These are phyloP conservation scores for Thryonomys swinderianus DNA, from an alignment of 2,113 vertebrate genomes.

Conservation along the genomic window DNA sequence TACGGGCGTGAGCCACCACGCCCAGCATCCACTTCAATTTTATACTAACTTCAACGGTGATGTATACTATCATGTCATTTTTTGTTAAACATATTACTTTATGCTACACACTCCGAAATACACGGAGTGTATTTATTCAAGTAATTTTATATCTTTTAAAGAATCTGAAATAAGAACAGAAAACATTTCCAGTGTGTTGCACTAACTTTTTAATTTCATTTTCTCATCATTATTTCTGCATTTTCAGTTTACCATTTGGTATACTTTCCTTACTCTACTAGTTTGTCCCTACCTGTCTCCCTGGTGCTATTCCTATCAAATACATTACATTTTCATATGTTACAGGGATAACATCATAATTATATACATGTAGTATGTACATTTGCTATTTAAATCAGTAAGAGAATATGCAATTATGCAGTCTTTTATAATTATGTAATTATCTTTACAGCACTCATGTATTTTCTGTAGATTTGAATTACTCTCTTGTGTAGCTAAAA, in stretches of 20 bases:
- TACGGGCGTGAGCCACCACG: too few species aligned
- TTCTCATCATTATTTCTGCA: constrained; percentile 25
- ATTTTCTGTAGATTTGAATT: constrained; percentile 28
- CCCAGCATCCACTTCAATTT: background rate
- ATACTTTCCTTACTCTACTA: background rate
- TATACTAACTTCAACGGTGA: background rate
- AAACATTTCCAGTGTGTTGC: background rate
- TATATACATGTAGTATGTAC: background rate
- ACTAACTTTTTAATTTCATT: constrained; percentile 35
- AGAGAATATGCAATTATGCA: background rate
- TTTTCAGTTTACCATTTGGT: constrained; percentile 35
- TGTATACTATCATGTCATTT: background rate
- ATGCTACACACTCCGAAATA: background rate
- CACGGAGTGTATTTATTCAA: background rate
- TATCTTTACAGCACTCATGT: background rate
- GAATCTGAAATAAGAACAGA: background rate
- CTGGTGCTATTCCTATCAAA: background rate
- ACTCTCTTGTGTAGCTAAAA: background rate
- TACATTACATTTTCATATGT: background rate
- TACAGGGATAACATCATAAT: background rate
- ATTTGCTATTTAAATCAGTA: background rate
- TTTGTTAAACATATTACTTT: background rate
- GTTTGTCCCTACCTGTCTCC: constrained; percentile 1
- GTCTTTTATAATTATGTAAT: background rate
- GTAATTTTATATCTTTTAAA: background rate